A percentile compares a stretch with the other conserved stretches of the same genome.
Conservation (phyloP, 2,797 vertebrate species). For the Oreochromis mossambicus region DNA sequence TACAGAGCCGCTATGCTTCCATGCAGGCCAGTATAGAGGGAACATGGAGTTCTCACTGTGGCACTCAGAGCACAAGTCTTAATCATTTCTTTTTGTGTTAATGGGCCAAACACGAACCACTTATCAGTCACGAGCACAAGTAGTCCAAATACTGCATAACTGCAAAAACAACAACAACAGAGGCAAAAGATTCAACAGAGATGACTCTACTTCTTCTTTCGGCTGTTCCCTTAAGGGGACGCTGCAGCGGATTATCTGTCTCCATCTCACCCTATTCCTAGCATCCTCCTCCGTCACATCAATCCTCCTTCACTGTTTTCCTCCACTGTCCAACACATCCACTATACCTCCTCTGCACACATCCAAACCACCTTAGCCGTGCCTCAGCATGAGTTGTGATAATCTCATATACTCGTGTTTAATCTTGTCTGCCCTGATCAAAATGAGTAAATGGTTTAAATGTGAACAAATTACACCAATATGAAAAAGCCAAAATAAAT, state of each 20-base stretch:
- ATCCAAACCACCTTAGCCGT: neutral
- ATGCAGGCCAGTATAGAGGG: neutral
- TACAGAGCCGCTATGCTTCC: slow-evolving; percentile 6
- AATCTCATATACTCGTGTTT: neutral
- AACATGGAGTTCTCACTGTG: neutral
- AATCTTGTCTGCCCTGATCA: neutral
- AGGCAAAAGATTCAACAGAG: neutral
- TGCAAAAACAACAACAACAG: neutral
- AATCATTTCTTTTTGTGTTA: neutral
- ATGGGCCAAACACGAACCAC: neutral
- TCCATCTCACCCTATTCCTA: neutral
- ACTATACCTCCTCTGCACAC: neutral
- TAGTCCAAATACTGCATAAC: neutral
- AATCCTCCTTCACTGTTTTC: neutral
- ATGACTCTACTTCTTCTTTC: neutral
- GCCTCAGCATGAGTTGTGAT: neutral
- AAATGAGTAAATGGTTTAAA: neutral
- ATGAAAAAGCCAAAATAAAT: fast-evolving
- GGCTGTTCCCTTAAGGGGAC: fast-evolving
- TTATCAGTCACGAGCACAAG: neutral
- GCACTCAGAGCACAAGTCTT: neutral
- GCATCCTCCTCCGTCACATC: neutral
- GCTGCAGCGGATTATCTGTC: neutral
- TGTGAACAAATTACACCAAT: neutral
- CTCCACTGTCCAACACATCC: neutral